Percentiles rank a stretch among this genome's conserved stretches.
Evolutionary conservation across 2,113 vertebrate species (phyloP).

Genomic region (Vicugna pacos): DNA sequence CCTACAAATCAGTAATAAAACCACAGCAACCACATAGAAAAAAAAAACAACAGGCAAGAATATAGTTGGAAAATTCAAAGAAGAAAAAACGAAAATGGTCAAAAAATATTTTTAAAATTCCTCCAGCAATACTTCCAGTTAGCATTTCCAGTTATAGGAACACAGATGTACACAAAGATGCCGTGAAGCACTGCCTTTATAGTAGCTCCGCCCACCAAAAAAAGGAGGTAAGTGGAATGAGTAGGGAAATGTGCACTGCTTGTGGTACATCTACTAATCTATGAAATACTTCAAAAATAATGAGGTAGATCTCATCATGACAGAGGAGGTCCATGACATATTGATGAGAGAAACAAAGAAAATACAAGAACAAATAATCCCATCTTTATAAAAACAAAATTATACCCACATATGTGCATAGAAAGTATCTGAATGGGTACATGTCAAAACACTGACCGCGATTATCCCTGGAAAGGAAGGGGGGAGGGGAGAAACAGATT

Average conservation of each 20-base stretch:
- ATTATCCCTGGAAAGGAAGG: background rate
- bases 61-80: background rate
- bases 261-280: background rate
- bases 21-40: background rate
- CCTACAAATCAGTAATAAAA: background rate
- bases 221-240: background rate
- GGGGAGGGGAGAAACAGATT: background rate
- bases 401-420: background rate
- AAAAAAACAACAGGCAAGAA: background rate
- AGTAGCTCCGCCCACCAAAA: fast-evolving
- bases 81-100: background rate
- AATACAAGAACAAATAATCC: background rate
- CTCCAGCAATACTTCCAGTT: background rate
- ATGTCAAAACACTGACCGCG: background rate
- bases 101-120: background rate
- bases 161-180: background rate
- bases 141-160: background rate
- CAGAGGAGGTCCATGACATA: background rate
- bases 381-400: background rate
- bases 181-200: background rate
- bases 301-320: background rate
- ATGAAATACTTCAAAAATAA: background rate
- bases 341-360: conserved; percentile 16
- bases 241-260: background rate
- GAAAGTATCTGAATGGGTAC: background rate